phyloP scores from a whole-genome alignment of 2,797 vertebrate genomes.

The Intellagama lesueurii region DNA sequence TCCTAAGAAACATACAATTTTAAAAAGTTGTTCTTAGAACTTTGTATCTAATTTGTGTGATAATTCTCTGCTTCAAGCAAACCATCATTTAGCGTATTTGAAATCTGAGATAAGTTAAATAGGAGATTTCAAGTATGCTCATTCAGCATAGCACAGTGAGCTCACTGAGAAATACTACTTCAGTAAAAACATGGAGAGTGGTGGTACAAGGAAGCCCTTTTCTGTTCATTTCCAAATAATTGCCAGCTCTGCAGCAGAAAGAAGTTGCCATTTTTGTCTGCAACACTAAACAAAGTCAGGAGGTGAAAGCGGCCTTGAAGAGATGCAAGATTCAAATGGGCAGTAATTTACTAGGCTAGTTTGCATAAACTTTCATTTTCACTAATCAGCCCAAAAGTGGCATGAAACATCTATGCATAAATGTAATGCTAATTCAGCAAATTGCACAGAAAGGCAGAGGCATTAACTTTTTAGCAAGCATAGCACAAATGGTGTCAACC shows the following conservation, averaged over 20 bases:
- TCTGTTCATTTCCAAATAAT: background rate
- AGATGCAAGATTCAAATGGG: conserved; percentile 11
- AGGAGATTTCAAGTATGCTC: background rate
- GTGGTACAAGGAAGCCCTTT: background rate
- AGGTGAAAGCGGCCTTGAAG: conserved; percentile 4
- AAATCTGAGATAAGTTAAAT: background rate
- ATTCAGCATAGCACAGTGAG: background rate
- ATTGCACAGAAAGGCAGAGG: background rate
- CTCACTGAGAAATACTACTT: background rate
- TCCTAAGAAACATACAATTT: conserved; percentile 23
- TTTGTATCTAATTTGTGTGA: background rate
- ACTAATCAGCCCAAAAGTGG: conserved; percentile 39
- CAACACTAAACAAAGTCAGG: conserved; percentile 17
- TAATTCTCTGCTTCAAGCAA: conserved; percentile 21
- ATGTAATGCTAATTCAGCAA: conserved; percentile 34
- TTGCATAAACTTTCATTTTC: conserved; percentile 50
- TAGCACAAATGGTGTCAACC: conserved; percentile 17
- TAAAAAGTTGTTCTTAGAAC: conserved; percentile 31
- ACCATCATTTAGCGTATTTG: conserved; percentile 36
- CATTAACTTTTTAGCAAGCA: background rate
- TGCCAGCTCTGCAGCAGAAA: background rate
- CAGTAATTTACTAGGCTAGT: conserved; percentile 48
- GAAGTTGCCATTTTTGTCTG: conserved; percentile 11
- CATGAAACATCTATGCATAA: conserved; percentile 21
- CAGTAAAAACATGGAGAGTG: background rate